Base-by-base conservation (phyloP, 1,140 invertebrate species). In the Probaryconus sp. region DNA sequence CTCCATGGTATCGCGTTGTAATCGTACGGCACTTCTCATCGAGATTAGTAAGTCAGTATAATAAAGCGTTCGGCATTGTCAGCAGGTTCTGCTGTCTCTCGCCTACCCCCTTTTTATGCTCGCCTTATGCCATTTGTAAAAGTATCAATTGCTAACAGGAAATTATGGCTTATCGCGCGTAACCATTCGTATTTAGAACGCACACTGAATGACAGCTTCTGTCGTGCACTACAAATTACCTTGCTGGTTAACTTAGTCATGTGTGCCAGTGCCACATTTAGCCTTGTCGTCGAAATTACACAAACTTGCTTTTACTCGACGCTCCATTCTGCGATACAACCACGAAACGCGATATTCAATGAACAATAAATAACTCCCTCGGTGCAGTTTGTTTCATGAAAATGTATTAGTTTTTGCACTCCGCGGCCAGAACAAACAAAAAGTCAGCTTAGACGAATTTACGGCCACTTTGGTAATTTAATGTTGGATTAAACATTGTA, bases 121-220 rank as follows among this genome's bases (percentile, higher is more conserved):
- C 5, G 33, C 14, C 14, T 33, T 43, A 47, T 35, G 48, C 38
- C 10, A 40, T 61, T 65, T 64, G 53, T 47, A 55, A 31, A 63
- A 56, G 55, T 67, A 73, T 73, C 70, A 67, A 60, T 67, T 63
- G 35, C 63, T 51, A 50, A 38, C 48, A 63, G 63, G 63, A 74
- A 74, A 74, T 68, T 61, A 68, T 63, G 48, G 50, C 56, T 68
- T 74, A 68, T 74, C 71, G 71, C 42, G 56, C 63, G 71, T 68
- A 74, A 68, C 63, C 50, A 64, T 68, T 74, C 71, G 71, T 68
- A 74, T 74, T 74, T 74, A 40, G 71, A 63, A 56, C 71, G 71
- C 58, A 56, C 53, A 21, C 48, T 60, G 43, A 73, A 48, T 60
- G 63, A 74, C 71, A 68, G 71, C 71, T 74, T 67, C 71, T 68